Percentiles rank a stretch among this genome's conserved stretches.
Evolutionary conservation across 35 echinoderm and acorn worm species (phyloP).

Genomic region (Anneissia japonica): DNA sequence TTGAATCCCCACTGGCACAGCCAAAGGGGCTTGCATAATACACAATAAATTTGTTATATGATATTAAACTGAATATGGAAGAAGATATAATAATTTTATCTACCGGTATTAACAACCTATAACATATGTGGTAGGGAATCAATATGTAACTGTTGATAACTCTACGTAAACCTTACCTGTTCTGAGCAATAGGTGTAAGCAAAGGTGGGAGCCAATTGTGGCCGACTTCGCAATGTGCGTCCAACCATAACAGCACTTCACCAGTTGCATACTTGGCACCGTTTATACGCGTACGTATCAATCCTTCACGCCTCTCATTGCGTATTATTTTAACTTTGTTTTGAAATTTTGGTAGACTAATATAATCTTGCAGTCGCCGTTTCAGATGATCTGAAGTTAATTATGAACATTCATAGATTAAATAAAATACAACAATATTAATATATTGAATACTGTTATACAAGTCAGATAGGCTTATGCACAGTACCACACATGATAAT

Average conservation of each 20-base stretch:
- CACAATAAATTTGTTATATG: no score
- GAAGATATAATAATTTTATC: no score
- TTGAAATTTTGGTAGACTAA: conserved; percentile 39
- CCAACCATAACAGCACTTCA: conserved; percentile 91
- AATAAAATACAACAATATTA: no score
- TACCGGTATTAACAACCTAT: no score
- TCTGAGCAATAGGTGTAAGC: conserved; percentile 79
- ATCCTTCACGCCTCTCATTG: conserved; percentile 63
- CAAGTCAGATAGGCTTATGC: no score
- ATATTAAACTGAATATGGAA: no score
- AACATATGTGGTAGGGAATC: no score
- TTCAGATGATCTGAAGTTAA: conserved; percentile 63
- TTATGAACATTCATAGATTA: neutral
- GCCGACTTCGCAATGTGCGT: conserved; percentile 96
- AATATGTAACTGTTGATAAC: no score
- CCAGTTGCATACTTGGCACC: conserved; percentile 70
- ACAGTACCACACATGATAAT: no score
- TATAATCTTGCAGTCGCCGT: conserved; percentile 66
- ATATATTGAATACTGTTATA: no score
- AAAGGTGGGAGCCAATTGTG: conserved; percentile 88
- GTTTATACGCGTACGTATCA: conserved; percentile 82
- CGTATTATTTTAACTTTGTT: conserved; percentile 69
- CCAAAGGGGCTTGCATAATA: no score
- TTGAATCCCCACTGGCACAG: no score
- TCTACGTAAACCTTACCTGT: conserved; percentile 77